Evolutionary conservation across 2,888 invertebrate species (phyloP).

Genomic region (Aproaerema taeniolella): DNA sequence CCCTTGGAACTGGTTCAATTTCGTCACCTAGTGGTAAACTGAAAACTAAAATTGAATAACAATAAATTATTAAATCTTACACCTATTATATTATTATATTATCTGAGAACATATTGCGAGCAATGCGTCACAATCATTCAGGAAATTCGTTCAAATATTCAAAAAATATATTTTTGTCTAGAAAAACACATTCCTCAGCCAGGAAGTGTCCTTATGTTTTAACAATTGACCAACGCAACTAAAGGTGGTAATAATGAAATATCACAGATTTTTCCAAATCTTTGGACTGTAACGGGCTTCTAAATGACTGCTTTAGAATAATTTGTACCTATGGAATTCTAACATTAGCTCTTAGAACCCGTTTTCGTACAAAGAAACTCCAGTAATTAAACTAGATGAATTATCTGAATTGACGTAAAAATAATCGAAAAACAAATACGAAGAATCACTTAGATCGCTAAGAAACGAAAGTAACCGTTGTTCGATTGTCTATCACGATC

Average conservation of each 20-base stretch:
- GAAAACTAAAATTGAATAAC: slow-evolving; percentile 76
- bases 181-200: slow-evolving; percentile 55
- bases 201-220: slow-evolving; percentile 66
- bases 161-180: slow-evolving; percentile 78
- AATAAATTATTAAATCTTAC: slow-evolving; percentile 77
- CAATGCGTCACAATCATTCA: slow-evolving; percentile 66
- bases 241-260: slow-evolving; percentile 74
- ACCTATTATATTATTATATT: slow-evolving; percentile 69
- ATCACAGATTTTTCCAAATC: slow-evolving; percentile 77
- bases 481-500: slow-evolving; percentile 56
- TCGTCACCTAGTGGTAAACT: slow-evolving; percentile 72
- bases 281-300: slow-evolving; percentile 76
- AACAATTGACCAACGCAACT: slow-evolving; percentile 78
- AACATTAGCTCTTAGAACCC: slow-evolving; percentile 56
- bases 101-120: slow-evolving; percentile 70
- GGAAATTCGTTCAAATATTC: slow-evolving; percentile 74
- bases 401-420: slow-evolving; percentile 62
- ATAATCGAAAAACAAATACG: slow-evolving; percentile 48
- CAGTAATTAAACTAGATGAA: slow-evolving; percentile 60
- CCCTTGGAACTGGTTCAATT: slow-evolving; percentile 73
- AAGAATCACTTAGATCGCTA: slow-evolving; percentile 65
- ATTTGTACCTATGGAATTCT: slow-evolving; percentile 64
- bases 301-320: slow-evolving; percentile 45
- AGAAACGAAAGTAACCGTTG: slow-evolving; percentile 58
- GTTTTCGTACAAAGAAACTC: slow-evolving; percentile 69